These are phyloP conservation scores for Lateolabrax maculatus DNA, from an alignment of 2,797 vertebrate species.

Conservation along the genomic window DNA sequence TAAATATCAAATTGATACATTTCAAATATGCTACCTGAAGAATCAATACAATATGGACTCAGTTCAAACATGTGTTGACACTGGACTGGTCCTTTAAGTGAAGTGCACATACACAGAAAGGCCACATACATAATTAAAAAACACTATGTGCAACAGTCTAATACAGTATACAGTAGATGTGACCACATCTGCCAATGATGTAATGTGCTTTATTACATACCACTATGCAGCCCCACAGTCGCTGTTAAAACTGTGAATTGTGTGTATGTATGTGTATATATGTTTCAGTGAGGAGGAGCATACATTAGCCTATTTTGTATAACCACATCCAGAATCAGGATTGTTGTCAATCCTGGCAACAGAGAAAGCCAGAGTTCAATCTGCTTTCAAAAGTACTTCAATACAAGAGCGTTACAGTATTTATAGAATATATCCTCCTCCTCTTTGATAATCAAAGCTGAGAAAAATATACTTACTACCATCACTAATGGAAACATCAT, in stretches of 20 bases:
- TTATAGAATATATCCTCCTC: background rate
- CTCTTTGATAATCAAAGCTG: background rate
- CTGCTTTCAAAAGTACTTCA: background rate
- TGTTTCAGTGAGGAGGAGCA: background rate
- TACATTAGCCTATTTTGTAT: background rate
- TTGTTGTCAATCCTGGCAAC: background rate
- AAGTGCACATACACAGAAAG: conserved; percentile 9
- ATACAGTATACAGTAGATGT: background rate
- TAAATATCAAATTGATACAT: background rate
- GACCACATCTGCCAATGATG: conserved; percentile 14
- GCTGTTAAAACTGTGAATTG: conserved; percentile 22
- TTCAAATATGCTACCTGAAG: background rate
- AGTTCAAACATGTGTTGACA: background rate
- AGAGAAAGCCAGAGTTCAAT: background rate
- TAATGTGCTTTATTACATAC: background rate
- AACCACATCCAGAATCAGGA: background rate
- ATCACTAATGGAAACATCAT: conserved; percentile 6
- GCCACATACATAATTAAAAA: conserved; percentile 25
- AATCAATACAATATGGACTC: conserved; percentile 2
- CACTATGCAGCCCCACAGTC: conserved; percentile 1
- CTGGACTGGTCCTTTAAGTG: background rate
- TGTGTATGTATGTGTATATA: background rate
- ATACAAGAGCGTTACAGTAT: background rate
- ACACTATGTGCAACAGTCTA: background rate
- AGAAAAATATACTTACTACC: conserved; percentile 21